A percentile compares a stretch with the other conserved stretches of the same genome.
phyloP scores from a whole-genome alignment of 2,888 invertebrate genomes.

The Alloscopus bannaensis region DNA sequence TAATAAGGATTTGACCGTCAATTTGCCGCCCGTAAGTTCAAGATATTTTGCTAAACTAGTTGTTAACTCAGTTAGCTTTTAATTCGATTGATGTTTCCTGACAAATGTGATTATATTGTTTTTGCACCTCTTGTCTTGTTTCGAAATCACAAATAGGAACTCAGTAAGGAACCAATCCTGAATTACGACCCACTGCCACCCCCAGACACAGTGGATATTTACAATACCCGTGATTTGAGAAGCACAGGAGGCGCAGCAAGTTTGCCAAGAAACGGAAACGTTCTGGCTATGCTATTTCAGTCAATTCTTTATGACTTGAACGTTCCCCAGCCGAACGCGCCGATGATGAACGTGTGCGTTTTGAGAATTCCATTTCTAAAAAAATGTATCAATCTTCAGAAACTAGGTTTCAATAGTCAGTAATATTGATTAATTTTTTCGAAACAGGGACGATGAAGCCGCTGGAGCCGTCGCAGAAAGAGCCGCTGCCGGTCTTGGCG shows the following conservation, averaged over 20 bases:
- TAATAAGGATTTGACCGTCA: slow-evolving; percentile 81
- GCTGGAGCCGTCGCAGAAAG: slow-evolving; percentile 71
- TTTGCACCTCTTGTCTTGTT: slow-evolving; percentile 13
- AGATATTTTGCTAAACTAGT: too few relatives aligned
- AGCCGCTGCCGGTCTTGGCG: slow-evolving; percentile 63
- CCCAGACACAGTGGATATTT: slow-evolving; percentile 83
- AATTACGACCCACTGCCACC: slow-evolving; percentile 89
- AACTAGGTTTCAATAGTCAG: slow-evolving; percentile 4
- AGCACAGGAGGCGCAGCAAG: slow-evolving; percentile 73
- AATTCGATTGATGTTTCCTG: too few relatives aligned
- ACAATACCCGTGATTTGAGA: slow-evolving; percentile 77
- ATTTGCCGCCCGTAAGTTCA: slow-evolving; percentile 79
- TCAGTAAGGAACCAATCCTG: slow-evolving; percentile 80
- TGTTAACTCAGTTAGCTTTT: too few relatives aligned
- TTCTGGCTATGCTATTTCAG: slow-evolving; percentile 81
- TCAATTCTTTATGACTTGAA: slow-evolving; percentile 81
- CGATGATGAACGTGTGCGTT: slow-evolving; percentile 47
- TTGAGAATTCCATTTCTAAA: background rate
- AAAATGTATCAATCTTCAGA: slow-evolving; percentile 3
- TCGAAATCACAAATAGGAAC: slow-evolving; percentile 75
- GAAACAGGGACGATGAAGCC: slow-evolving; percentile 42
- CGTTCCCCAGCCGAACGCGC: slow-evolving; percentile 78
- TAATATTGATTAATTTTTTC: slow-evolving; percentile 22
- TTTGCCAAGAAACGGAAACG: slow-evolving; percentile 66
- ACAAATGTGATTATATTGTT: too few relatives aligned